Conservation (phyloP, 2,113 vertebrate genomes). For the Hippocampus mohnikei region DNA sequence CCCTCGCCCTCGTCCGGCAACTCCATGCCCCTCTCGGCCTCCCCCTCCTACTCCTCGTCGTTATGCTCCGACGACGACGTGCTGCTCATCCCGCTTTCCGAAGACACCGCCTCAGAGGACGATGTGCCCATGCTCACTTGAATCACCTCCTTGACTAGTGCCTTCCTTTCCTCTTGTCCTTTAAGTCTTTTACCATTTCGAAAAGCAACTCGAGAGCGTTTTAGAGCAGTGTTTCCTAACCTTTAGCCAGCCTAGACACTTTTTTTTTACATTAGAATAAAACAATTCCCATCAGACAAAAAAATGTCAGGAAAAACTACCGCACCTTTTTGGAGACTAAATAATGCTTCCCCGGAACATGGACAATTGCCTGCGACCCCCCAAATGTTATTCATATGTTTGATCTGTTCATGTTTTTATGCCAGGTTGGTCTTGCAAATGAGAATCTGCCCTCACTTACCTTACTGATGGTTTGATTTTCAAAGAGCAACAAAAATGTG, state of each 20-base stretch:
- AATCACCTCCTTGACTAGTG: slow-evolving; percentile 60
- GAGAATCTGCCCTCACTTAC: too few relatives aligned
- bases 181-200: slow-evolving; percentile 49
- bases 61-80: slow-evolving; percentile 80
- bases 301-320: neutral
- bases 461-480: too few relatives aligned
- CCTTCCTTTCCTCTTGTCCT: slow-evolving; percentile 57
- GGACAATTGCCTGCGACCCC: too few relatives aligned
- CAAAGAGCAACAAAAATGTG: too few relatives aligned
- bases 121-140: slow-evolving; percentile 83
- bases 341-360: too few relatives aligned
- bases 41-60: slow-evolving; percentile 61
- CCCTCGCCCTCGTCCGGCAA: slow-evolving; percentile 54
- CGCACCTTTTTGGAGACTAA: too few relatives aligned
- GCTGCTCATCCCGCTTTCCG: slow-evolving; percentile 80
- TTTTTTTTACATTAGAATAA: too few relatives aligned
- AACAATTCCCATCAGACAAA: too few relatives aligned
- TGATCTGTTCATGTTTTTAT: too few relatives aligned
- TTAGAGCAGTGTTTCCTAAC: neutral
- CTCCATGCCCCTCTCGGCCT: slow-evolving; percentile 66
- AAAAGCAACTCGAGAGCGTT: slow-evolving; percentile 14
- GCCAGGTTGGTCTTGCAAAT: too few relatives aligned
- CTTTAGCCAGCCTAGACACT: neutral
- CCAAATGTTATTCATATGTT: too few relatives aligned
- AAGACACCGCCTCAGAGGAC: slow-evolving; percentile 76